These are phyloP conservation scores for Falcunculus frontatus DNA, from an alignment of 2,113 vertebrate species.

Conservation along the genomic window DNA sequence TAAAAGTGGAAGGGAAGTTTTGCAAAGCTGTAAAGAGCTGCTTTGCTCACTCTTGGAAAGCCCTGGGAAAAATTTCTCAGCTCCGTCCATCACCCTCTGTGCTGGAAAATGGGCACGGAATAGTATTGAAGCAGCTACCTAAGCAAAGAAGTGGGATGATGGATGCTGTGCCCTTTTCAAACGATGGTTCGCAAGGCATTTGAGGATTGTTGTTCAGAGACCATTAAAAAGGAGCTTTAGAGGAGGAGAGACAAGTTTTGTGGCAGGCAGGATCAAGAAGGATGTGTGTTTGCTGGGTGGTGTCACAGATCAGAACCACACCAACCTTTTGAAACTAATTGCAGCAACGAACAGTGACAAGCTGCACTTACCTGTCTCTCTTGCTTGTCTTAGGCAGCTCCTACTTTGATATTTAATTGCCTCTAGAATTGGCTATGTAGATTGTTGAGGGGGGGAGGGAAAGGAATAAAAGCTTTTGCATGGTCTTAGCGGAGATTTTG, in stretches of 20 bases:
- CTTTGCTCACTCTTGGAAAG: slow-evolving; percentile 1
- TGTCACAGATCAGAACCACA: slow-evolving; percentile 26
- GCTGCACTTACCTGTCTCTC: background rate
- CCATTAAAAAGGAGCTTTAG: slow-evolving; percentile 31
- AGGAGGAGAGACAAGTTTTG: background rate
- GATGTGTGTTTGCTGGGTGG: slow-evolving; percentile 16
- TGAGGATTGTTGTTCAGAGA: slow-evolving; percentile 46
- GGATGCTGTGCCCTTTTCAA: slow-evolving; percentile 53
- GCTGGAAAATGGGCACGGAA: background rate
- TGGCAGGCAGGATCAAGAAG: slow-evolving; percentile 39
- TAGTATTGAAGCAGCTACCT: background rate
- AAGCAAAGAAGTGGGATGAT: slow-evolving; percentile 31
- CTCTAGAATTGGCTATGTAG: background rate
- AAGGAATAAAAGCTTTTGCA: background rate
- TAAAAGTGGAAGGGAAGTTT: background rate
- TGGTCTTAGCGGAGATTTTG: background rate
- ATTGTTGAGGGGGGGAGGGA: rapidly evolving
- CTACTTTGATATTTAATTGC: slow-evolving; percentile 28
- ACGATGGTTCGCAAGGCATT: background rate
- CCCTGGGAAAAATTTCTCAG: background rate
- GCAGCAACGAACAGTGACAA: background rate
- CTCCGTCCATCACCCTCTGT: background rate
- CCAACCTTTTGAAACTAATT: slow-evolving; percentile 43
- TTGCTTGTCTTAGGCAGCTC: background rate
- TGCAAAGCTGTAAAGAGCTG: background rate